These are phyloP conservation scores for Parotocinclus haroldoi DNA, from an alignment of 2,797 vertebrate genomes.

Conservation along the genomic window DNA sequence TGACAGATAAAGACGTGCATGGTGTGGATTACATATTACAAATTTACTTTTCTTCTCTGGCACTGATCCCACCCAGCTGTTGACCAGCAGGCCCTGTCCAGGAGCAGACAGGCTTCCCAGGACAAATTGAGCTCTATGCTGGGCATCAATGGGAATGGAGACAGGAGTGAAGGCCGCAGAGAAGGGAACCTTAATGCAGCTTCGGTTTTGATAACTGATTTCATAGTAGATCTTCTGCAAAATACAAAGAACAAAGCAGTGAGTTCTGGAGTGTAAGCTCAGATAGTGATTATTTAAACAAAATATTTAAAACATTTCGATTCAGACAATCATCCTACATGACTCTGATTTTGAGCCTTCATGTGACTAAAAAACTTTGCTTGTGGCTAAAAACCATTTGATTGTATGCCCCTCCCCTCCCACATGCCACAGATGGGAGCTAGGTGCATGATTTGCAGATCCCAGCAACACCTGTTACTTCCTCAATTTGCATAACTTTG, in stretches of 20 bases:
- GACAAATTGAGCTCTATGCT: constrained; percentile 38
- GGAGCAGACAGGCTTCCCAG: constrained; percentile 48
- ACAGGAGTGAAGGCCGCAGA: constrained; percentile 37
- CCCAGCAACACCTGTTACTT: no score
- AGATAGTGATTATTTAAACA: no score
- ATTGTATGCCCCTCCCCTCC: no score
- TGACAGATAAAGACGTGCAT: neutral
- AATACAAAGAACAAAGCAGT: neutral
- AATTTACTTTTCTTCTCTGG: constrained; percentile 40
- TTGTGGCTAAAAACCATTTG: no score
- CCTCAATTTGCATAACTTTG: no score
- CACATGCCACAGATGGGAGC: no score
- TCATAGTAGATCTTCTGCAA: constrained; percentile 45
- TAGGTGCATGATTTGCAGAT: no score
- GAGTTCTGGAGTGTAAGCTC: neutral
- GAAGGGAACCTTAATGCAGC: constrained; percentile 41
- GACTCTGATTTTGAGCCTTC: no score
- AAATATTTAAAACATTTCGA: no score
- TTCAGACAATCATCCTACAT: no score
- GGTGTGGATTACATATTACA: neutral
- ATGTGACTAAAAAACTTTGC: no score
- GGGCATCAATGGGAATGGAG: constrained; percentile 44
- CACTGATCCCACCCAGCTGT: constrained; percentile 44
- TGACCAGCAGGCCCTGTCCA: constrained; percentile 49
- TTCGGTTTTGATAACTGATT: constrained; percentile 51